Conservation (phyloP, 2,797 vertebrate genomes). For the Anomalospiza imberbis region DNA sequence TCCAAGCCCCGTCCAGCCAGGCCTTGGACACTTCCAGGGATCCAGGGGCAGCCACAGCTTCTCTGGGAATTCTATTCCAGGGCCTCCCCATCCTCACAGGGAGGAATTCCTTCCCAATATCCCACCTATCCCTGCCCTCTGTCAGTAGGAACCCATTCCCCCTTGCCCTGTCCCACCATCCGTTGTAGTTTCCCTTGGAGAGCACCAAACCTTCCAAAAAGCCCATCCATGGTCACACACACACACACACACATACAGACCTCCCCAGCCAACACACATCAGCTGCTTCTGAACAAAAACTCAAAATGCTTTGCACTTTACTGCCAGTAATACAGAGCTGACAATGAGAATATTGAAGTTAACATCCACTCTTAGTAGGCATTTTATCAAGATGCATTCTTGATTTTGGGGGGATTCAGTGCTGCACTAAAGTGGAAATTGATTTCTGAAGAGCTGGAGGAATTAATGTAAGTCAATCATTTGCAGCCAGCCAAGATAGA, state of each 20-base stretch:
- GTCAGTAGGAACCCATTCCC: not conserved
- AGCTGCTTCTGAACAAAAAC: not conserved
- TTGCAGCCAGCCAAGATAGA: not conserved
- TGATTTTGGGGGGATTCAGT: not conserved
- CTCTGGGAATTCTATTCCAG: not conserved
- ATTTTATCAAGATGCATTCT: not conserved
- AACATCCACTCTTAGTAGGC: not conserved
- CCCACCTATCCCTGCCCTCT: not conserved
- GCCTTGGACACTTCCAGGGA: not conserved
- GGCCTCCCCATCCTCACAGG: not conserved
- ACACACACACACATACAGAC: not conserved
- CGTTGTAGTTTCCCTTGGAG: not conserved
- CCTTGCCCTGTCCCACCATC: not conserved
- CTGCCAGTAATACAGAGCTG: not conserved
- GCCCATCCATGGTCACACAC: not conserved
- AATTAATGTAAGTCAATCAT: not conserved
- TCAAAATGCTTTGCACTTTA: not conserved
- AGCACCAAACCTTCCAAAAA: not conserved
- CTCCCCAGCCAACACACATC: not conserved
- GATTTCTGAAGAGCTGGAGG: not conserved
- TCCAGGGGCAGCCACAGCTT: not conserved
- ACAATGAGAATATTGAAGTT: not conserved
- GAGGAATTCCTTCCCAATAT: not conserved
- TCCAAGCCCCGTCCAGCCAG: fast-evolving
- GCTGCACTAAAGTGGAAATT: not conserved